These are phyloP conservation scores for Tetraneura akinire DNA, from an alignment of 1,140 invertebrate genomes.

Conservation along the genomic window DNA sequence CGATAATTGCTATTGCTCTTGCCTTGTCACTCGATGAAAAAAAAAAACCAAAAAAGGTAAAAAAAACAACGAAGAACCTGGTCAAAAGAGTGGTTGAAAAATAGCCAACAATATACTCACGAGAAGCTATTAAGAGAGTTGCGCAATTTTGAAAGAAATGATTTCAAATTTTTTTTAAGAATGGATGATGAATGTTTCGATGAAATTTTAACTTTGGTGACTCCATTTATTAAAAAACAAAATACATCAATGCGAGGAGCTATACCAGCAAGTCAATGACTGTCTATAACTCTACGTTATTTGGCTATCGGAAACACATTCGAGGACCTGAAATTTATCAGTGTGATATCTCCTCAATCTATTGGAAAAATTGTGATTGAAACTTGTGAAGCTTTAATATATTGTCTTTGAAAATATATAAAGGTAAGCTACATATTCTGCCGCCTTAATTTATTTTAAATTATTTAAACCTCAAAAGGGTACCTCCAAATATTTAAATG, in stretches of 20 bases:
- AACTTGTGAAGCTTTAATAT: constrained; percentile 51
- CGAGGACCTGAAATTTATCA: constrained; percentile 49
- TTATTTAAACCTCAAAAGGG: too few relatives aligned
- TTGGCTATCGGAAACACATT: constrained; percentile 21
- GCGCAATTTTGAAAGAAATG: neutral
- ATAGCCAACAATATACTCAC: neutral
- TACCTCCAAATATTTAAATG: too few relatives aligned
- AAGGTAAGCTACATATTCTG: constrained; percentile 23
- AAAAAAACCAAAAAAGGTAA: constrained; percentile 18
- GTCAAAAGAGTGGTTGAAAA: constrained; percentile 6
- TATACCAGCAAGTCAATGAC: constrained; percentile 38
- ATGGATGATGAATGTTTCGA: constrained; percentile 19
- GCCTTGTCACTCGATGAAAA: neutral
- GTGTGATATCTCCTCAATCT: constrained; percentile 50
- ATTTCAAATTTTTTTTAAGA: constrained; percentile 20
- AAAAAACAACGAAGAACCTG: constrained; percentile 3
- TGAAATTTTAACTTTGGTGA: constrained; percentile 25
- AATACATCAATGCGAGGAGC: constrained; percentile 43
- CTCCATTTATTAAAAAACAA: constrained; percentile 37
- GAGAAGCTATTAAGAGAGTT: constrained; percentile 4
- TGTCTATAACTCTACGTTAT: constrained; percentile 39
- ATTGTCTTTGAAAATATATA: constrained; percentile 22
- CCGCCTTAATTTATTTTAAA: too few relatives aligned
- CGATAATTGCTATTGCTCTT: neutral
- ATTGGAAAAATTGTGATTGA: constrained; percentile 49